Conservation (phyloP, 2,113 vertebrate species). For the Poicephalus meyeri region DNA sequence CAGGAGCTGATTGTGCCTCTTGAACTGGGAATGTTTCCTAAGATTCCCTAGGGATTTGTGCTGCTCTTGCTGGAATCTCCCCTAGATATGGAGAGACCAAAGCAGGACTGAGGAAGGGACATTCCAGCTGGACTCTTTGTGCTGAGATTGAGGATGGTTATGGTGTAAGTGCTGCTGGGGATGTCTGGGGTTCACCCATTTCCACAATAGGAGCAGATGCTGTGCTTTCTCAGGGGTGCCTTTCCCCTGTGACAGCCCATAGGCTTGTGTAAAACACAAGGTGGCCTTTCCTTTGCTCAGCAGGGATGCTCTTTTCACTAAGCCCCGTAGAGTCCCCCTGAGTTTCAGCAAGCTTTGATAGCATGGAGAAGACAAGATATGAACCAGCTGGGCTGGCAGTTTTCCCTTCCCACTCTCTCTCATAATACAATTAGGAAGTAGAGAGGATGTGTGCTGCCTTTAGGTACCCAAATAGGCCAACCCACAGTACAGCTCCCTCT, state of each 20-base stretch:
- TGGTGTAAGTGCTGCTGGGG: not conserved
- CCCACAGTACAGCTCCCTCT: not conserved
- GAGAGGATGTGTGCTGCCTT: not conserved
- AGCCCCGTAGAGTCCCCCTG: not conserved
- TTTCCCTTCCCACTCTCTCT: not conserved
- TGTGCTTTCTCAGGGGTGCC: not conserved
- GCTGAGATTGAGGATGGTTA: not conserved
- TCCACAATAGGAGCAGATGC: not conserved
- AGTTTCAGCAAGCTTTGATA: not conserved
- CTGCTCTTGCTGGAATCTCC: not conserved
- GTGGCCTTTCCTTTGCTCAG: constrained; percentile 5
- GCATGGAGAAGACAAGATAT: not conserved
- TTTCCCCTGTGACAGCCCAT: not conserved
- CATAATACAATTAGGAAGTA: not conserved
- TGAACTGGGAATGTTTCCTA: not conserved
- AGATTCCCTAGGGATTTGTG: not conserved
- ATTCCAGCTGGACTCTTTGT: not conserved
- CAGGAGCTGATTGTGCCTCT: not conserved
- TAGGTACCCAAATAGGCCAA: not conserved
- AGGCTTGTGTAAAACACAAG: not conserved
- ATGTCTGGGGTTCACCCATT: not conserved
- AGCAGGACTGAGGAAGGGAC: not conserved
- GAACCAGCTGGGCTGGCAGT: not conserved
- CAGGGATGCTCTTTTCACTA: constrained; percentile 11
- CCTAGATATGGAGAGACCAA: not conserved